These are phyloP conservation scores for Caradrina kadenii DNA, from an alignment of 2,888 invertebrate species.

Conservation along the genomic window DNA sequence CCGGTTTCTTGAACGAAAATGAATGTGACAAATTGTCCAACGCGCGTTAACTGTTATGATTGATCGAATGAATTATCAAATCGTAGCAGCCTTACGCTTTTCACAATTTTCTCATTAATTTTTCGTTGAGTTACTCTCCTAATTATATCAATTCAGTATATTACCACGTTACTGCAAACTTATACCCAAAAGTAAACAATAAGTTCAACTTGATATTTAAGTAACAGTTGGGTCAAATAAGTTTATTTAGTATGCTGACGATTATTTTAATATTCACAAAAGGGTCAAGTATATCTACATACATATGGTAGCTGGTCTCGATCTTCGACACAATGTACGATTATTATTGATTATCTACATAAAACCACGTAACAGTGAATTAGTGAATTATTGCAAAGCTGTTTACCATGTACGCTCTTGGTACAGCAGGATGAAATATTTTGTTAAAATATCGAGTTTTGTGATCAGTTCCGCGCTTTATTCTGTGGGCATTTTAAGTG, in stretches of 20 bases:
- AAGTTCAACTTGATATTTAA: constrained; percentile 7
- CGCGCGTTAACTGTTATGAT: too few relatives aligned
- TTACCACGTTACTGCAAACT: neutral
- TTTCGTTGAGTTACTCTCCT: too few relatives aligned
- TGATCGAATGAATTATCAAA: too few relatives aligned
- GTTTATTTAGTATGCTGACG: constrained; percentile 18
- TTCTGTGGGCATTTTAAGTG: constrained; percentile 22
- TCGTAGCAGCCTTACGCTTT: too few relatives aligned
- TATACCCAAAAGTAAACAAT: neutral
- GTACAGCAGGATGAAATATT: constrained; percentile 1
- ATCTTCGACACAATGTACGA: constrained; percentile 41
- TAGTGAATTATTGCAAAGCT: constrained; percentile 12
- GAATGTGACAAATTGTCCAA: too few relatives aligned
- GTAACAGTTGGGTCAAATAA: constrained; percentile 25
- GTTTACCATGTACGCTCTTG: neutral
- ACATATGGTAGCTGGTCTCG: constrained; percentile 15
- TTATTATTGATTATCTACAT: constrained; percentile 18
- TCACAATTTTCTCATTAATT: too few relatives aligned
- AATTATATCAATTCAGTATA: neutral
- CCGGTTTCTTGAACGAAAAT: neutral
- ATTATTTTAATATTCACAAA: constrained; percentile 41
- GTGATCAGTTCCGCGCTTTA: constrained; percentile 15
- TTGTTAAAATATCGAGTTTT: neutral
- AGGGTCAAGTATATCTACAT: constrained; percentile 50
- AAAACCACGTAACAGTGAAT: constrained; percentile 32